A percentile compares a stretch with the other conserved stretches of the same genome.
Evolutionary conservation across 2,113 vertebrate species (phyloP).

Genomic region (Peromyscus leucopus): DNA sequence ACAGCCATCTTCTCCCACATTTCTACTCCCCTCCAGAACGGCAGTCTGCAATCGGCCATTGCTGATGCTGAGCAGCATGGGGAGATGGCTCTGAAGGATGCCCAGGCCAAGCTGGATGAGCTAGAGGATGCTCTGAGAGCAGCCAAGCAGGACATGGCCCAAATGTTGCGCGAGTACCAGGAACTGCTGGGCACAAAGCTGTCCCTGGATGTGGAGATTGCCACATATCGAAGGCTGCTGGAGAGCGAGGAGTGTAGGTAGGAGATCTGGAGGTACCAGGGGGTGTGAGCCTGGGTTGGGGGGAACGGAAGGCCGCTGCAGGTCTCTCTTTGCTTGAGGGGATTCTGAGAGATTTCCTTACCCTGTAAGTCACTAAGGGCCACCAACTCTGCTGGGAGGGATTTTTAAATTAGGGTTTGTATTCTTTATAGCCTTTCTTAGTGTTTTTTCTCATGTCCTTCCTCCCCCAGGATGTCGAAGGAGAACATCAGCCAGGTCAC

Average conservation of each 20-base stretch:
- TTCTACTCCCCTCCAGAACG: conserved; percentile 52
- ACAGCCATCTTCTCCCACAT: background rate
- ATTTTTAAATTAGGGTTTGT: background rate
- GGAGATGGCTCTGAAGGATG: conserved; percentile 91
- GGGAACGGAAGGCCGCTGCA: background rate
- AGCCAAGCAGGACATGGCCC: conserved; percentile 91
- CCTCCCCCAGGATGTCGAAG: conserved; percentile 65
- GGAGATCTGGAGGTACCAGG: background rate
- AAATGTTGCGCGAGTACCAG: conserved; percentile 91
- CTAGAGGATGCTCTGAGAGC: conserved; percentile 89
- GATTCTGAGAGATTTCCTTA: conserved; percentile 1
- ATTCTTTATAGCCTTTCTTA: conserved; percentile 8
- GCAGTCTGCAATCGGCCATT: conserved; percentile 35
- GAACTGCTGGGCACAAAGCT: conserved; percentile 93
- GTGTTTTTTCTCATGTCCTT: conserved; percentile 9
- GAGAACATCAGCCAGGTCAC: conserved; percentile 53
- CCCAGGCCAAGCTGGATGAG: conserved; percentile 87
- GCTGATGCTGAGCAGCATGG: conserved; percentile 90
- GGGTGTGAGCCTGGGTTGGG: background rate
- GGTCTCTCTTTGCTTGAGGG: background rate
- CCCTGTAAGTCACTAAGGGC: background rate
- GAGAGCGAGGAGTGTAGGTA: conserved; percentile 92
- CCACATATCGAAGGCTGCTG: conserved; percentile 92
- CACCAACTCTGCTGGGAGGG: background rate
- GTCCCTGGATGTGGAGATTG: conserved; percentile 93